Evolutionary conservation across 1,140 invertebrate genomes (phyloP), one percentile per base, ranked within the genome.

Genomic region (Drosophila triauraria): DNA sequence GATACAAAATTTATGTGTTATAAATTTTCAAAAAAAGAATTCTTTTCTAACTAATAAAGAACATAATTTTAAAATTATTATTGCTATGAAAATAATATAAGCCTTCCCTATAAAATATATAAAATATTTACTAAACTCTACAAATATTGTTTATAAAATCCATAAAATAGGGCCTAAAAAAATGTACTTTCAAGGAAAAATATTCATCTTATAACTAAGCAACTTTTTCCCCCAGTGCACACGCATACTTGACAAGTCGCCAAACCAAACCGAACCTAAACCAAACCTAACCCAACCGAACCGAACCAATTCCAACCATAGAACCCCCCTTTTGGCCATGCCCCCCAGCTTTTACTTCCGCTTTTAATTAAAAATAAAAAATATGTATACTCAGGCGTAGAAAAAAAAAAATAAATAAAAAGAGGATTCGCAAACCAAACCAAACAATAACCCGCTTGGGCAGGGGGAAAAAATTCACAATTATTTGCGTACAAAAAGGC

Each of bases 281-380:
- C 59, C 57, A 10, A 35, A 48, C 56, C 3, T 4, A 65, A 47
- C 43, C 10, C 46, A 42, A 42, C 10, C 62, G 17, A 51, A 27
- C 53, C 60, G 13, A 72, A 44, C 27, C 62, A 46, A 51, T 20
- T 63, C 42, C 10, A 47, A 17, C 25, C 74, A 40, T 56, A 20
- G 17, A 53, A 61, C 32, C 74, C 50, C 57, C 54, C 50, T 43
- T 58, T 61, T 43, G 27, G 30, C 20, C 42, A 48, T 51, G 63
- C 60, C 62, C 63, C 58, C 54, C 62, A 68, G 63, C 84, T 75
- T 90, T 85, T 82, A 90, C 85, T 90, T 90, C 85, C 85, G 85
- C 86, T 90, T 88, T 90, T 90, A 90, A 90, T 90, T 90, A 90
- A 90, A 90, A 90, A 90, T 90, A 90, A 90, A 90, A 88, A 81